Evolutionary conservation across 2,888 invertebrate species (phyloP).

Genomic region (Plutella xylostella): DNA sequence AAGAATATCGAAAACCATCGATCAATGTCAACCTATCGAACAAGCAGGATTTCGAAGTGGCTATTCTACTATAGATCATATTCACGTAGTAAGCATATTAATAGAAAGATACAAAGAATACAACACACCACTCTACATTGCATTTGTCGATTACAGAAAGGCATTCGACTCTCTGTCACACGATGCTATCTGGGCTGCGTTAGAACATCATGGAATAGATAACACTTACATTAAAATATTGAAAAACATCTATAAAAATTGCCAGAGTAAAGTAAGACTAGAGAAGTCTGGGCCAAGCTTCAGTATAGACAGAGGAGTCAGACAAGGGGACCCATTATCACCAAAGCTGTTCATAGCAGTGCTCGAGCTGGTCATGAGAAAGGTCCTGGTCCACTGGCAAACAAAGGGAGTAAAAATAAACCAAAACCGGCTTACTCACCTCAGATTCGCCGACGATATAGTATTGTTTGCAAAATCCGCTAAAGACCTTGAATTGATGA

Average conservation of each 20-base stretch:
- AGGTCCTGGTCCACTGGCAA: neutral
- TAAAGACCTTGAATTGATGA: neutral
- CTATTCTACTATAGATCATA: slow-evolving; percentile 13
- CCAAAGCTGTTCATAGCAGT: neutral
- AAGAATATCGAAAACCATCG: slow-evolving; percentile 2
- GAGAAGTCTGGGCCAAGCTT: neutral
- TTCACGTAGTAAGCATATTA: slow-evolving; percentile 11
- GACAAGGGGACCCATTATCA: neutral
- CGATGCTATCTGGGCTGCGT: no score
- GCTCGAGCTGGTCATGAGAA: neutral
- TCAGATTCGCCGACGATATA: neutral
- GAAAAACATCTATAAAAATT: neutral
- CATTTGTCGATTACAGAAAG: neutral
- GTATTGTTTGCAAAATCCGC: neutral
- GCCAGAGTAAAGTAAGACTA: neutral
- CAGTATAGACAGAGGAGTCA: neutral
- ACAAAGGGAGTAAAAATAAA: neutral
- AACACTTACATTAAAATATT: no score
- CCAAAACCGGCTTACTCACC: neutral
- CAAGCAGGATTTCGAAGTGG: slow-evolving; percentile 11
- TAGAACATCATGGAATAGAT: no score
- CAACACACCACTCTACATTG: neutral
- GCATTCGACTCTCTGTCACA: neutral
- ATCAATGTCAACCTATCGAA: neutral
- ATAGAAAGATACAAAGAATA: slow-evolving; percentile 14